Evolutionary conservation across 2,888 invertebrate genomes (phyloP).

Genomic region (Rapana venosa): DNA sequence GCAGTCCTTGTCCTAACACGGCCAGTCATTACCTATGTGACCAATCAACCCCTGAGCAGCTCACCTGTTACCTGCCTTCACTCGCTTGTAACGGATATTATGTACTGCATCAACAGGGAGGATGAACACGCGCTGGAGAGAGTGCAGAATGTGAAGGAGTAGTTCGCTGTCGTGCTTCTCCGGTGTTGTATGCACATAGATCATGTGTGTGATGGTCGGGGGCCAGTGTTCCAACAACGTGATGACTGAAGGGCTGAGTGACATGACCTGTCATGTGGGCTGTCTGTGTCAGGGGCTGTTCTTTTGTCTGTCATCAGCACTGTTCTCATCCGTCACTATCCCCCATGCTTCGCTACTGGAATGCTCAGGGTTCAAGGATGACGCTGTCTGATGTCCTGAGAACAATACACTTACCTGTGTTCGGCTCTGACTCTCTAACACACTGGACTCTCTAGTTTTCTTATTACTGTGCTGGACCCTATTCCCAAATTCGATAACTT

Average conservation of each 20-base stretch:
- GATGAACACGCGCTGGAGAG: conserved; percentile 25
- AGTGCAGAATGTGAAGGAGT: neutral
- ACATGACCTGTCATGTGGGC: conserved; percentile 28
- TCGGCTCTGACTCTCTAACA: too few relatives aligned
- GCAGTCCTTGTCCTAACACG: conserved; percentile 29
- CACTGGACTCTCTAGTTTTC: too few relatives aligned
- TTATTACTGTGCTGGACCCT: too few relatives aligned
- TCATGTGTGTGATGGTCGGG: conserved; percentile 31
- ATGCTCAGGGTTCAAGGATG: too few relatives aligned
- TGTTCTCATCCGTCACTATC: too few relatives aligned
- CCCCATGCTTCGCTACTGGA: too few relatives aligned
- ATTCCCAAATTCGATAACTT: too few relatives aligned
- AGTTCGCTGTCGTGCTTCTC: conserved; percentile 7
- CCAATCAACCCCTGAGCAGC: neutral
- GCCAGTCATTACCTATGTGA: conserved; percentile 13
- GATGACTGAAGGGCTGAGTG: conserved; percentile 32
- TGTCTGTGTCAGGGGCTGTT: conserved; percentile 31
- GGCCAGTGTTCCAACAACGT: conserved; percentile 27
- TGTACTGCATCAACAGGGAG: conserved; percentile 21
- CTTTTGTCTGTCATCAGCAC: conserved; percentile 15
- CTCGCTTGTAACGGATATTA: conserved; percentile 16
- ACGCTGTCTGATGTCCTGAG: too few relatives aligned
- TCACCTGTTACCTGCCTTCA: conserved; percentile 20
- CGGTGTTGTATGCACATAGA: conserved; percentile 11
- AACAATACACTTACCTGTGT: too few relatives aligned